Percentiles rank a stretch among this genome's conserved stretches.
Conservation (phyloP, 2,797 vertebrate species). For the Parauchenoglanis ngamensis region DNA sequence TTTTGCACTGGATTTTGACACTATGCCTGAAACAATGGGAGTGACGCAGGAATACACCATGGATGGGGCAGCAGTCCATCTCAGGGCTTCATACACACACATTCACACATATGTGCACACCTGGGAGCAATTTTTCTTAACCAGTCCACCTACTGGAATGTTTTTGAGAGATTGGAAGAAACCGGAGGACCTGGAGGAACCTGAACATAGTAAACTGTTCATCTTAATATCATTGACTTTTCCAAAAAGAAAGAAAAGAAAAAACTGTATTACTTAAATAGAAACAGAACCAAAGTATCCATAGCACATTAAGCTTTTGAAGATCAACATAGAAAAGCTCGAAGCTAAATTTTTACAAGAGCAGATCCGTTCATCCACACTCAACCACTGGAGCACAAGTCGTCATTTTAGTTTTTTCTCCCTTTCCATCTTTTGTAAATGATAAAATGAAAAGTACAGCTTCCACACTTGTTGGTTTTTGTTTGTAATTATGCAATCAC, state of each 20-base stretch:
- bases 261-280: neutral
- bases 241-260: neutral
- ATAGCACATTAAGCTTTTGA: neutral
- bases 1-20: too few species aligned
- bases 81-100: too few species aligned
- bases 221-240: neutral
- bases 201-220: neutral
- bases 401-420: neutral
- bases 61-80: too few species aligned
- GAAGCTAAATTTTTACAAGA: neutral
- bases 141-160: neutral
- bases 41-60: too few species aligned
- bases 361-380: neutral
- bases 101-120: too few species aligned
- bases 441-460: neutral
- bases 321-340: neutral
- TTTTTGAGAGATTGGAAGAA: neutral
- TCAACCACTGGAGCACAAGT: neutral
- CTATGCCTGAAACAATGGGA: too few species aligned
- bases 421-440: neutral
- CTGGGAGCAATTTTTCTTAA: too few species aligned
- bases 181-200: neutral
- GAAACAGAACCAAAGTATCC: neutral
- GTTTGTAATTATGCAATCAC: neutral
- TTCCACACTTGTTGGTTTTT: neutral